A percentile compares a stretch with the other conserved stretches of the same genome.
Evolutionary conservation across 2,888 invertebrate species (phyloP).

Genomic region (Metopia argyrocephala): DNA sequence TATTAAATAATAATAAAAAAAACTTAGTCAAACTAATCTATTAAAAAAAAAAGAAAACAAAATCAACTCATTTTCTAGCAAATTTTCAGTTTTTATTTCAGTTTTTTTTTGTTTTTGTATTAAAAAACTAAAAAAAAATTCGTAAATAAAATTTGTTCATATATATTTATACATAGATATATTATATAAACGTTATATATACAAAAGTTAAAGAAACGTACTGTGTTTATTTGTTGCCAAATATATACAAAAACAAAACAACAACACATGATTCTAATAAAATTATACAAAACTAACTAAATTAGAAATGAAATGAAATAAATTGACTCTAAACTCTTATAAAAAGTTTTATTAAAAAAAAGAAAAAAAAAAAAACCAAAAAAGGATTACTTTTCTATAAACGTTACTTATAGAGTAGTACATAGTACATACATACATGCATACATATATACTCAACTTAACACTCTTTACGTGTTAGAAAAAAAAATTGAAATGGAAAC

Average conservation of each 20-base stretch:
- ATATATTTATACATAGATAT: constrained; percentile 37
- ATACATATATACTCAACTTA: background rate
- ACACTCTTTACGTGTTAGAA: background rate
- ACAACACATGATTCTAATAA: constrained; percentile 59
- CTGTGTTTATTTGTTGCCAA: constrained; percentile 79
- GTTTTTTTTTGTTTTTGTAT: no score
- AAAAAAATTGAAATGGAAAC: background rate
- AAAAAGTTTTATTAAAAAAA: background rate
- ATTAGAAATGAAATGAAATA: constrained; percentile 27
- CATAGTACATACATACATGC: constrained; percentile 44
- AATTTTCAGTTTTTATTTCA: background rate
- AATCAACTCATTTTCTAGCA: constrained; percentile 34
- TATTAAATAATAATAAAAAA: constrained; percentile 41
- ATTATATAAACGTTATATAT: no score
- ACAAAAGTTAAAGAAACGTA: constrained; percentile 74
- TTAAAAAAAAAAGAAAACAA: constrained; percentile 31
- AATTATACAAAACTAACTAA: constrained; percentile 42
- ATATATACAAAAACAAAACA: constrained; percentile 75
- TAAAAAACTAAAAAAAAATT: constrained; percentile 37
- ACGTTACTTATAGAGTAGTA: constrained; percentile 28
- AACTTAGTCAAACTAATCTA: constrained; percentile 41
- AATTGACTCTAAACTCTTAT: constrained; percentile 24
- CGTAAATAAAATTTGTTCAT: constrained; percentile 26
- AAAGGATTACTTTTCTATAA: background rate
- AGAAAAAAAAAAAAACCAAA: background rate